Percentiles rank a stretch among this genome's conserved stretches.
These are phyloP conservation scores for Paedocypris sp. DNA, from an alignment of 2,113 vertebrate species.

Conservation along the genomic window DNA sequence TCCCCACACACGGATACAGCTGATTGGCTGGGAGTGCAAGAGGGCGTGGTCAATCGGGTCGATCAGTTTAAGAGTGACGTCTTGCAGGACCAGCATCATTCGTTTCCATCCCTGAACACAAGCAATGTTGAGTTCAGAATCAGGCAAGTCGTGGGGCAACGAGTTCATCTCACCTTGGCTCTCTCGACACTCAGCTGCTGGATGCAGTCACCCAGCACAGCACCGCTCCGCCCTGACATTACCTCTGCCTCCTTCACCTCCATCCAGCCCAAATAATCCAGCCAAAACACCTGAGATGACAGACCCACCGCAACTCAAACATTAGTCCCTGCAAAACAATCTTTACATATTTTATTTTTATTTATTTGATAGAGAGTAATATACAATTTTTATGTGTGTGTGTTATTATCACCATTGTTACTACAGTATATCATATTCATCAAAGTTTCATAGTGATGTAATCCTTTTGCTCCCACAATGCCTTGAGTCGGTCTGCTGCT, in stretches of 20 bases:
- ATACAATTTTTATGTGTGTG: no score
- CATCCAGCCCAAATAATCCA: constrained; percentile 91
- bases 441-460: constrained; percentile 1
- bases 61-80: constrained; percentile 81
- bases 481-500: neutral
- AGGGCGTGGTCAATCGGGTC: constrained; percentile 84
- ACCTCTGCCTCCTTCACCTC: constrained; percentile 92
- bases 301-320: no score
- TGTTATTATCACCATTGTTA: no score
- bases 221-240: constrained; percentile 78
- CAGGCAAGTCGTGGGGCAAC: no score
- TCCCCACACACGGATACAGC: constrained; percentile 94
- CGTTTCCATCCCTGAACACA: constrained; percentile 76
- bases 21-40: constrained; percentile 89
- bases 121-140: neutral
- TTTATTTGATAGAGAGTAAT: no score
- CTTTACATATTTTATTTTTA: no score
- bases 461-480: constrained; percentile 1
- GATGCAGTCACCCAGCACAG: constrained; percentile 91
- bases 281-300: constrained; percentile 73
- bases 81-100: constrained; percentile 89
- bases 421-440: no score
- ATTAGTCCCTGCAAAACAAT: no score
- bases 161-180: constrained; percentile 6
- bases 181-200: constrained; percentile 62